These are phyloP conservation scores for Perodicticus potto DNA, from an alignment of 2,797 vertebrate genomes.

Conservation along the genomic window DNA sequence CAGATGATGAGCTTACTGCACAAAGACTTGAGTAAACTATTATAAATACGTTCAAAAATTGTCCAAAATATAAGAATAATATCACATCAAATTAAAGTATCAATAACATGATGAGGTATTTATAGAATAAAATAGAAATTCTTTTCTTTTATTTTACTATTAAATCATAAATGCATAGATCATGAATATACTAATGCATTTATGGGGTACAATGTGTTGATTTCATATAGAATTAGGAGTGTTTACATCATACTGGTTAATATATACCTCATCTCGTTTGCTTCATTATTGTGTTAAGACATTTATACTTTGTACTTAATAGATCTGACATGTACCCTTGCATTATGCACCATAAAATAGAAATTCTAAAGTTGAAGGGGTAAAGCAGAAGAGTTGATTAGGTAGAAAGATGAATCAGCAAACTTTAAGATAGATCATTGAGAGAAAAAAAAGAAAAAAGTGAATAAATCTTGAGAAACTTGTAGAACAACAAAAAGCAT, in stretches of 20 bases:
- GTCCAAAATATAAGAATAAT: background rate
- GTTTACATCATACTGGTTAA: no score
- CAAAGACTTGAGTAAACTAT: background rate
- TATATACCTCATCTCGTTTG: no score
- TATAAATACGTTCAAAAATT: background rate
- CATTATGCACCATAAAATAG: background rate
- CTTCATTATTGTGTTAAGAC: no score
- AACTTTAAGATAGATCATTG: background rate
- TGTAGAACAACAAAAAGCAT: background rate
- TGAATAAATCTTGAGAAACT: background rate
- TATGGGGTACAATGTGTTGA: no score
- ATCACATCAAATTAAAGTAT: background rate
- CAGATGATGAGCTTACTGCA: background rate
- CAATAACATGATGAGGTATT: background rate
- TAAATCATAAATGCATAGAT: no score
- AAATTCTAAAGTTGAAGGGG: background rate
- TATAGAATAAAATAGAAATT: background rate
- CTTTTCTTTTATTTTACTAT: no score
- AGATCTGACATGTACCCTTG: no score
- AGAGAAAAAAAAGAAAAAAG: background rate
- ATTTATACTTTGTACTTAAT: no score
- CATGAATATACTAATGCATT: no score
- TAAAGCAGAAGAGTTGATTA: background rate
- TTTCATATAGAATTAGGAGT: no score
- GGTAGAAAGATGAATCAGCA: background rate